Base-by-base conservation (phyloP, 2,113 vertebrate genomes). In the Corydoras maculifer region DNA sequence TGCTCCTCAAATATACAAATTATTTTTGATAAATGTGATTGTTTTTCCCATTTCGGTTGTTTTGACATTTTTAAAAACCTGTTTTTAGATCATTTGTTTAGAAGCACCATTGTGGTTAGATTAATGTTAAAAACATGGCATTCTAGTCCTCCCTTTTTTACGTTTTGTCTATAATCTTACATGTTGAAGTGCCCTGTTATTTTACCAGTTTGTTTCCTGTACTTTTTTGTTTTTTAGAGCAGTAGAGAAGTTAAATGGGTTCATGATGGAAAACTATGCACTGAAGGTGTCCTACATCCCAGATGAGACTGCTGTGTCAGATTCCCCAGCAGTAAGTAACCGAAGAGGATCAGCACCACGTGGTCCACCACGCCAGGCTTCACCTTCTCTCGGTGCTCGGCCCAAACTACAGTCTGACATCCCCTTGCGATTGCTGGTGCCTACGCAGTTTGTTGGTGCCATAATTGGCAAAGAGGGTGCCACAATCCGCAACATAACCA, bases 401-500 rank as follows among this genome's bases (percentile, higher is more conserved):
- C 94, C 94, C 78, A 98, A 95, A 75, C 86, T 91, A 1, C 94
- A 96, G 59, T 94, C 94, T 0, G 95, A 98, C 4, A 87, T 99
- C 79, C 96, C 96, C 0, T 85, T 99, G 3, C 91, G 97, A 63
- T 89, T 99, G 79, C 86, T 98, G 75, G 97, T 99, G 50, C 97
- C 97, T 79, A 99, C 95, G 0, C 97, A 99, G 82, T 99, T 98
- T 3, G 95, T 99, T 43, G 97, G 97, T 58, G 97, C 97, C 14
- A 98, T 99, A 25, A 99, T 99, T 0, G 96, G 97, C 74, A 99
- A 99, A 78, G 95, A 98, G 86, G 97, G 97, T 1, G 93, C 93
- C 2, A 98, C 97, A 35, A 99, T 99, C 79, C 92, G 97, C 66
- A 98, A 95, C 75, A 95, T 99, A 75, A 99, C 97, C 77, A 98